These are phyloP conservation scores for Brenthis ino DNA, from an alignment of 2,888 invertebrate genomes.

Conservation along the genomic window DNA sequence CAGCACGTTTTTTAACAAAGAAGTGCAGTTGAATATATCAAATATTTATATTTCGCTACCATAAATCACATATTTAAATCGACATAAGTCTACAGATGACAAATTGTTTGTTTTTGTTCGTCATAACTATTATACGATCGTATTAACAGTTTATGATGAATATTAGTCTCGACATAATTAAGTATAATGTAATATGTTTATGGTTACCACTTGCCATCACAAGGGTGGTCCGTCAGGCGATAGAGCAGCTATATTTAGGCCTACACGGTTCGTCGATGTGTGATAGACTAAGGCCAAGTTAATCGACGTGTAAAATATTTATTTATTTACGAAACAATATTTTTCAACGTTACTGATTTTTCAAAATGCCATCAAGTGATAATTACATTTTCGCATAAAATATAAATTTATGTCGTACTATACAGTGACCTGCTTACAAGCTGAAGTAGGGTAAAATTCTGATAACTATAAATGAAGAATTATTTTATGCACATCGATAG, in stretches of 20 bases:
- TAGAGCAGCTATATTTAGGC: slow-evolving; percentile 68
- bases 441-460: slow-evolving; percentile 1
- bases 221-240: slow-evolving; percentile 56
- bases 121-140: not conserved
- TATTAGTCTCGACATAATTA: slow-evolving; percentile 15
- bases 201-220: slow-evolving; percentile 48
- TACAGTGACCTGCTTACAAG: slow-evolving; percentile 15
- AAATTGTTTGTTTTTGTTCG: not conserved
- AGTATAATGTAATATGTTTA: slow-evolving; percentile 26
- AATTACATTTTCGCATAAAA: not conserved
- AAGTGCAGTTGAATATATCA: too few relatives aligned
- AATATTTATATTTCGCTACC: too few relatives aligned
- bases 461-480: slow-evolving; percentile 10
- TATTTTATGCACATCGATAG: slow-evolving; percentile 21
- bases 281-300: slow-evolving; percentile 61
- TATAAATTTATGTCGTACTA: not conserved
- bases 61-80: not conserved
- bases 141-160: not conserved
- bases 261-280: slow-evolving; percentile 59
- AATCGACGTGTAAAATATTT: slow-evolving; percentile 53
- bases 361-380: not conserved
- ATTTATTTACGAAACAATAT: too few relatives aligned
- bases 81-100: not conserved
- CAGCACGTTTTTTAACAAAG: too few relatives aligned
- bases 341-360: too few relatives aligned